These are phyloP conservation scores for Gadopsis marmoratus DNA, from an alignment of 2,797 vertebrate genomes.

Conservation along the genomic window DNA sequence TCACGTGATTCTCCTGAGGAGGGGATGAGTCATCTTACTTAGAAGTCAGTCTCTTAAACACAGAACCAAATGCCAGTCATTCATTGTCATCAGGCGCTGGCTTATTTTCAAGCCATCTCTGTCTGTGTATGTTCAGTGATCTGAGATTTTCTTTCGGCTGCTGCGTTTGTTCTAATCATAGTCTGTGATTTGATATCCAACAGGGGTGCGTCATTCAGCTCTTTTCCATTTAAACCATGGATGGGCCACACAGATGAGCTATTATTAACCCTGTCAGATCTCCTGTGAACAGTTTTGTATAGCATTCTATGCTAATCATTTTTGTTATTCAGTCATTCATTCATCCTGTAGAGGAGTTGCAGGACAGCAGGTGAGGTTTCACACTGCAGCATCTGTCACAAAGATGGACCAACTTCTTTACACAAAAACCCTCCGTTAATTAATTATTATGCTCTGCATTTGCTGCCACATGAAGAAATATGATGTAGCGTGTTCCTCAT, in stretches of 20 bases:
- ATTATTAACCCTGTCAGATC: constrained; percentile 7
- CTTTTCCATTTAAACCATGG: constrained; percentile 34
- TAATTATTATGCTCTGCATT: neutral
- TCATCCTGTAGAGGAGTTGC: constrained; percentile 50
- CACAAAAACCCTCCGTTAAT: too few species aligned
- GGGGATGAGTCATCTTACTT: constrained; percentile 80
- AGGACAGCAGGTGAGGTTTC: constrained; percentile 51
- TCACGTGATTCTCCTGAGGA: constrained; percentile 60
- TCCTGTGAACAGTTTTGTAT: neutral
- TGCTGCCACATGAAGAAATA: neutral
- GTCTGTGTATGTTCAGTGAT: constrained; percentile 44
- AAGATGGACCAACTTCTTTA: neutral
- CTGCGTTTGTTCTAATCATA: constrained; percentile 67
- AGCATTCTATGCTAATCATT: too few species aligned
- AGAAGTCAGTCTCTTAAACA: constrained; percentile 67
- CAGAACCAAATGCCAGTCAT: constrained; percentile 61
- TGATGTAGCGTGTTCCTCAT: neutral
- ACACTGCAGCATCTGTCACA: constrained; percentile 23
- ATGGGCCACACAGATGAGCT: constrained; percentile 10
- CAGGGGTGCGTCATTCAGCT: constrained; percentile 30
- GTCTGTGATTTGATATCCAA: constrained; percentile 51
- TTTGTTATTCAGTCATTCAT: constrained; percentile 39
- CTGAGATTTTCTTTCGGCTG: constrained; percentile 56
- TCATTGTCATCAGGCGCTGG: constrained; percentile 49
- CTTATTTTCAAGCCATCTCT: constrained; percentile 56